Base-by-base conservation (phyloP, 2,113 vertebrate species). In the Poeciliopsis retropinna region DNA sequence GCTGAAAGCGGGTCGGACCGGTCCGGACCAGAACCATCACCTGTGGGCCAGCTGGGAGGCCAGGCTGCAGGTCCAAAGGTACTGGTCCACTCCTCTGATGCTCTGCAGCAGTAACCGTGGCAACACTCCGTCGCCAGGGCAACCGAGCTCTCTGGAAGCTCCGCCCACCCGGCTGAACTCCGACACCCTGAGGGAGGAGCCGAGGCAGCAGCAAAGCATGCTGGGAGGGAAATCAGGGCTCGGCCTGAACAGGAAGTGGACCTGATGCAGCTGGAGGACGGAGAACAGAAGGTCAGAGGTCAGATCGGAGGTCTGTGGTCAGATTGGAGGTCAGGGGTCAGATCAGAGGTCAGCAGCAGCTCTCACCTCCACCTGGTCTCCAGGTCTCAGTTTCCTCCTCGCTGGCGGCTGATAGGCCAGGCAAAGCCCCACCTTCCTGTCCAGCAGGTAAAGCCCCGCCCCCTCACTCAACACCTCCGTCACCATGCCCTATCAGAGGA, bases 371-470 rank as follows among this genome's bases (percentile, higher is more conserved):
- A 97, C 84, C 11, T 60, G 32, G 9, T 95, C 95, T 69, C 96
- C 96, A 0, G 88, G 91, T 51, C 96, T 91, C 39, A 97, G 89
- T 4, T 79, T 94, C 85, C 85, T 86, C 70, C 91, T 94, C 72
- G 73, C 83, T 25, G 86, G 1, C 15, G 95, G 96, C 88, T 95
- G 96, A 91, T 96, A 96, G 91, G 95, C 95, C 79, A 96, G 87
- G 71, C 96, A 97, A 67, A 98, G 92, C 31, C 94, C 90, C 44
- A 96, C 89, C 84, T 91, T 92, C 64, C 92, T 73, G 78, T 98
- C 97, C 72, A 97, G 88, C 86, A 96, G 86, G 70, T 95, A 96
- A 0, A 98, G 94, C 57, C 96, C 95, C 73, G 95, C 96, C 84
- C 93, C 94, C 61, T 88, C 85, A 4, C 94, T 95, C 64, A 96